A percentile compares a stretch with the other conserved stretches of the same genome.
These are phyloP conservation scores for Orientallactaga sibirica DNA, from an alignment of 2,797 vertebrate genomes.

Conservation along the genomic window DNA sequence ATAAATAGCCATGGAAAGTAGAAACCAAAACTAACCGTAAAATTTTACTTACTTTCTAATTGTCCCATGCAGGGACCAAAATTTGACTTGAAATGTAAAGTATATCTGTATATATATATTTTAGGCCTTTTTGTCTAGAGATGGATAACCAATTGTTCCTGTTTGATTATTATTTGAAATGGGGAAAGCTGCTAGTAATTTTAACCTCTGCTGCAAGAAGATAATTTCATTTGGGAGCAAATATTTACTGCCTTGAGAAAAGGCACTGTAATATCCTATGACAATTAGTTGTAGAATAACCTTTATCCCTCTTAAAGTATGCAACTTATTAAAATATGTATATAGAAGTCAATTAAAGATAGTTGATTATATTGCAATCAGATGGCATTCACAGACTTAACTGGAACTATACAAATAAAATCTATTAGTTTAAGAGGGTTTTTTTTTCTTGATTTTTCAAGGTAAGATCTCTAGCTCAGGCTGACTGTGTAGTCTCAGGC, in stretches of 20 bases:
- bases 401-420: slow-evolving; percentile 88
- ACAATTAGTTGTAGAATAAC: slow-evolving; percentile 88
- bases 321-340: slow-evolving; percentile 89
- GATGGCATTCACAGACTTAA: slow-evolving; percentile 88
- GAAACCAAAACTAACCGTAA: slow-evolving; percentile 82
- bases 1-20: slow-evolving; percentile 74
- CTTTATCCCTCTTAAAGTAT: slow-evolving; percentile 90
- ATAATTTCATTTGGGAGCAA: slow-evolving; percentile 85
- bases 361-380: slow-evolving; percentile 87
- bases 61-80: slow-evolving; percentile 82
- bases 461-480: too few species aligned
- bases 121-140: slow-evolving; percentile 70
- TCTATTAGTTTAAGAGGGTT: slow-evolving; percentile 83
- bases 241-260: slow-evolving; percentile 88
- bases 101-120: slow-evolving; percentile 59
- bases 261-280: slow-evolving; percentile 89
- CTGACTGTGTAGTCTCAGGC: too few species aligned
- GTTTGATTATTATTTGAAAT: slow-evolving; percentile 74
- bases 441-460: too few species aligned
- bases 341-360: slow-evolving; percentile 87
- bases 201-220: slow-evolving; percentile 85
- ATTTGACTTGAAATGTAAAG: slow-evolving; percentile 75
- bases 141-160: slow-evolving; percentile 69
- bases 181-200: slow-evolving; percentile 84
- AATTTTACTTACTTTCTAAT: slow-evolving; percentile 85